Percentiles rank a stretch among this genome's conserved stretches.
Evolutionary conservation across 2,113 vertebrate species (phyloP).

Genomic region (Corythoichthys haematopterus): DNA sequence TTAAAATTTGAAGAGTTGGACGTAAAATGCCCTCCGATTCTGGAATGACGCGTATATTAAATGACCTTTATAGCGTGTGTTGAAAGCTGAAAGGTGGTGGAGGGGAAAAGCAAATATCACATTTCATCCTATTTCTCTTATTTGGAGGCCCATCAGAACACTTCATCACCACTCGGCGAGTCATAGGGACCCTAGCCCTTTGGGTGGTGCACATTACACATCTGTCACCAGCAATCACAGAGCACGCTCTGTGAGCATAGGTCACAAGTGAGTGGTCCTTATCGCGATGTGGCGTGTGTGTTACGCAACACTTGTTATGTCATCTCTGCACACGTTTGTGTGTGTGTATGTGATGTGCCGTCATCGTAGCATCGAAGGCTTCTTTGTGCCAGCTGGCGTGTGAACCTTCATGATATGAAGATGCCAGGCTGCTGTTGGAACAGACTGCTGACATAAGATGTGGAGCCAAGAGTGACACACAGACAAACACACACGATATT

Average conservation of each 20-base stretch:
- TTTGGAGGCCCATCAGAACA: slow-evolving; percentile 53
- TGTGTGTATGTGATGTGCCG: slow-evolving; percentile 30
- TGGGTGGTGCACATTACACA: slow-evolving; percentile 44
- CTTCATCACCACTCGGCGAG: slow-evolving; percentile 52
- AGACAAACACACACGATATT: slow-evolving; percentile 15
- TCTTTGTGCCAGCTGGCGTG: slow-evolving; percentile 57
- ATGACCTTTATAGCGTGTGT: not conserved
- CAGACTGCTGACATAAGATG: slow-evolving; percentile 51
- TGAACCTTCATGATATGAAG: slow-evolving; percentile 48
- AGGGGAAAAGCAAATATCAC: slow-evolving; percentile 17
- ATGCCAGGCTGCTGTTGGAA: slow-evolving; percentile 43
- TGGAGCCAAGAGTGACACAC: slow-evolving; percentile 27
- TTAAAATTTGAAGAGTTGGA: no score
- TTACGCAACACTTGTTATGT: slow-evolving; percentile 64
- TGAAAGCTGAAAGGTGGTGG: not conserved
- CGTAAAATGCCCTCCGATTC: not conserved
- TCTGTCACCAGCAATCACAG: slow-evolving; percentile 33
- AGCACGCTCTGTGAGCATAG: slow-evolving; percentile 24
- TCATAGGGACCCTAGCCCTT: slow-evolving; percentile 31
- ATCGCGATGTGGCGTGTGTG: slow-evolving; percentile 29
- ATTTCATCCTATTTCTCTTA: slow-evolving; percentile 31
- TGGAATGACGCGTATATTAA: not conserved
- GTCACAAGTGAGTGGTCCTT: slow-evolving; percentile 35
- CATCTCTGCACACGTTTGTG: slow-evolving; percentile 36
- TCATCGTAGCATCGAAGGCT: slow-evolving; percentile 24